Percentiles rank a stretch among this genome's conserved stretches.
phyloP scores from a whole-genome alignment of 2,888 invertebrate genomes.

The Cosmia pyralina region DNA sequence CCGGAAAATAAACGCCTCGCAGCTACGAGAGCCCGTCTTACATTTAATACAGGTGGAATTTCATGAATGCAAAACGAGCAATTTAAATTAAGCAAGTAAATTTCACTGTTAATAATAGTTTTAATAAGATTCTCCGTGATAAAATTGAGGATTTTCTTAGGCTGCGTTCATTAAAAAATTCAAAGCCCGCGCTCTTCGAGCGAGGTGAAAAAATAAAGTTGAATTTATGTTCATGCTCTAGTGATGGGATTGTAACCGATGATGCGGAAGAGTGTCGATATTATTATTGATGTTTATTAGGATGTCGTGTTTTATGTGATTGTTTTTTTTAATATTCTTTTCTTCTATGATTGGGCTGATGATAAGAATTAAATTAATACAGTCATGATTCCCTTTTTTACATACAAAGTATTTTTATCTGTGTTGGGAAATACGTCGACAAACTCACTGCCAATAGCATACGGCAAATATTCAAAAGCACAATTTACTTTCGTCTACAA shows the following conservation, averaged over 20 bases:
- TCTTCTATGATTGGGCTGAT: not conserved
- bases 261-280: constrained; percentile 14
- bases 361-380: not conserved
- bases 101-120: constrained; percentile 64
- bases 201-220: constrained; percentile 29
- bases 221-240: constrained; percentile 36
- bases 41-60: constrained; percentile 67
- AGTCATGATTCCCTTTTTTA: too few relatives aligned
- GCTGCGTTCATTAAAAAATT: constrained; percentile 43
- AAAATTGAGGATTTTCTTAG: constrained; percentile 38
- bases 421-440: not conserved
- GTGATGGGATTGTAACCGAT: constrained; percentile 28
- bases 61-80: constrained; percentile 56
- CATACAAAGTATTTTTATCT: not conserved
- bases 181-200: not conserved
- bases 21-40: constrained; percentile 66
- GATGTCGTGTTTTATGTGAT: not conserved
- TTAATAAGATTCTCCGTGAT: constrained; percentile 54
- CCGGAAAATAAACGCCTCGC: constrained; percentile 70
- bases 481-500: not conserved
- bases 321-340: not conserved
- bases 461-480: not conserved
- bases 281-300: not conserved
- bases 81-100: constrained; percentile 67
- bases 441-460: not conserved